phyloP scores from a whole-genome alignment of 1,140 invertebrate genomes.

The Sesamia nonagrioides region DNA sequence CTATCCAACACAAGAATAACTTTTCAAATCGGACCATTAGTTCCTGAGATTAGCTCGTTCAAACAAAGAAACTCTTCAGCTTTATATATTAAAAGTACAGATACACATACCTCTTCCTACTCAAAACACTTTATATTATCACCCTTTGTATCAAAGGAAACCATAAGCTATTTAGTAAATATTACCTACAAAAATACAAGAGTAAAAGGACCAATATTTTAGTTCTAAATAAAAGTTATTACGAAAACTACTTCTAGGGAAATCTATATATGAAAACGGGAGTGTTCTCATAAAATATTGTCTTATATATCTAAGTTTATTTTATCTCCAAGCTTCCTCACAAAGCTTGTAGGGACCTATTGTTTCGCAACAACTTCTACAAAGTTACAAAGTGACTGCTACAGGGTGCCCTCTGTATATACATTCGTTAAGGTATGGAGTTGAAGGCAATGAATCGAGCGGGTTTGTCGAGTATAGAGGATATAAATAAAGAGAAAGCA shows the following conservation, averaged over 20 bases:
- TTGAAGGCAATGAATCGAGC: not conserved
- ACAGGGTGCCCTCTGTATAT: not conserved
- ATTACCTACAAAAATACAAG: not conserved
- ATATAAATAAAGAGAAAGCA: not conserved
- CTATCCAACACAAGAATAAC: no score
- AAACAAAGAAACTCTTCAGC: no score
- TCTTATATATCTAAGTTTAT: not conserved
- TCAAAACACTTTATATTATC: no score
- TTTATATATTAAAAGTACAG: no score
- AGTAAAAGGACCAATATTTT: not conserved
- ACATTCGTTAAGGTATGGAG: conserved; percentile 1
- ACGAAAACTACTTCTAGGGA: conserved; percentile 3
- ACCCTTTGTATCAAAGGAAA: not conserved
- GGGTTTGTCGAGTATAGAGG: no score
- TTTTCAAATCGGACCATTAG: no score
- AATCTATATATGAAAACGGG: conserved; percentile 6
- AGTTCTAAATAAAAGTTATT: not conserved
- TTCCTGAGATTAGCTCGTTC: no score
- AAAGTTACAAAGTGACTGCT: not conserved
- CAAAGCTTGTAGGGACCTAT: not conserved
- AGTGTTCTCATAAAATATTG: not conserved
- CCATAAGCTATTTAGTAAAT: not conserved
- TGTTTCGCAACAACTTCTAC: conserved; percentile 1
- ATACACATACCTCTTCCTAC: no score
- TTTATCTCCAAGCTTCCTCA: not conserved